Evolutionary conservation across 2,113 vertebrate genomes (phyloP).

Genomic region (Ifrita kowaldi): DNA sequence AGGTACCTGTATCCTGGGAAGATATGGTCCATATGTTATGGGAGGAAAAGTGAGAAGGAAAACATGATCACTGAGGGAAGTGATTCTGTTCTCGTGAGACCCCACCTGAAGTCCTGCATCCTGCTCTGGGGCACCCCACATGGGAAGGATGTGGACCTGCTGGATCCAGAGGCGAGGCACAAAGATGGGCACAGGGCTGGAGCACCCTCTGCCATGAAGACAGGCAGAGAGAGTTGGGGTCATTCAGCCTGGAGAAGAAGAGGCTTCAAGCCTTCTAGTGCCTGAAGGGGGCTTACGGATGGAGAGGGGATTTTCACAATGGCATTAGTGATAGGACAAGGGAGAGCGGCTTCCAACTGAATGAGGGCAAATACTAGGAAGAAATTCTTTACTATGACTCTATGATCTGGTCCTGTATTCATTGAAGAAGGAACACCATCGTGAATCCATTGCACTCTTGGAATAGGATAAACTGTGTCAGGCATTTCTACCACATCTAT

Average conservation of each 20-base stretch:
- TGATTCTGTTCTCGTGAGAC: background rate
- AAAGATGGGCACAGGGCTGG: background rate
- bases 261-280: background rate
- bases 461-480: background rate
- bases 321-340: background rate
- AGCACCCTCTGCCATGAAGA: background rate
- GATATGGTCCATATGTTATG: fast-evolving
- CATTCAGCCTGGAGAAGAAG: background rate
- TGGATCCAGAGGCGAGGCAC: background rate
- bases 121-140: background rate
- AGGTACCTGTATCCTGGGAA: background rate
- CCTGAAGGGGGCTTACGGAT: background rate
- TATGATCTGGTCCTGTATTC: background rate
- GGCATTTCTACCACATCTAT: background rate
- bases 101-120: background rate
- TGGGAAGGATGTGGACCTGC: background rate
- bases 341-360: background rate
- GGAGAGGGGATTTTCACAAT: background rate
- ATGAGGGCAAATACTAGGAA: background rate
- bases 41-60: background rate
- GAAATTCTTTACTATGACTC: background rate
- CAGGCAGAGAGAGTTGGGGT: background rate
- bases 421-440: fast-evolving
- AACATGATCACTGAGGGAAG: background rate
- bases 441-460: background rate